Evolutionary conservation across 2,113 vertebrate genomes (phyloP), one percentile per base, ranked within the genome.

Genomic region (Pelecanus crispus): DNA sequence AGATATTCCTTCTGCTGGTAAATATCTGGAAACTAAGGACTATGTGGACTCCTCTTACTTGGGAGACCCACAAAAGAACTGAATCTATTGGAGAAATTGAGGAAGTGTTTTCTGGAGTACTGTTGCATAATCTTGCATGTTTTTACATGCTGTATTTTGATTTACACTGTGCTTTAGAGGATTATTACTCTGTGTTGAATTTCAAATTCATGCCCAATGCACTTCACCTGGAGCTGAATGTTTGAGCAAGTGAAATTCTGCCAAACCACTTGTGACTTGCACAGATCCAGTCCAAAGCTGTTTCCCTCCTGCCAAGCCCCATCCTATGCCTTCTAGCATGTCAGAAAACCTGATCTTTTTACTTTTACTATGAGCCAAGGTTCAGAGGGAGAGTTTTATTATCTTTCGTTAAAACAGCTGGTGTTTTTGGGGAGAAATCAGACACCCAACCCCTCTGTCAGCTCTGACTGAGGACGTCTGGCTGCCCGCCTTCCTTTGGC

Each of bases 91-190:
- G 44, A 83, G n/a, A 65, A 62, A 47, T 36, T n/a, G 52, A 92
- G 42, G 63, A 92, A 68, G 8, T 66, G 13, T 91, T 86, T 89
- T 94, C 78, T 92, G 59, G 70, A 89, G 58, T 31, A 40, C 20
- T 25, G 25, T 91, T 97, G 58, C 58, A 55, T 85, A 95, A 88
- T 40, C 49, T 45, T 75, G 36, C 87, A 6, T 68, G 93, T 61
- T 90, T 94, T 68, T 75, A 65, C 92, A 68, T 55, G 94, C 84
- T 91, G 22, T 45, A 45, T 92, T 95, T 91, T 91, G 84, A 66
- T 74, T 82, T 53, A 70, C 9, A 21, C 40, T 55, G 31, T 52
- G 55, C 53, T 86, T 75, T 50, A 87, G 66, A 50, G 70, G 44
- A 44, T 94, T 68, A 71, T 75, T 94, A 47, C 53, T 32, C 40